Evolutionary conservation across 2,113 vertebrate species (phyloP), one percentile per base, ranked within the genome.

Genomic region (Xiphophorus hellerii): DNA sequence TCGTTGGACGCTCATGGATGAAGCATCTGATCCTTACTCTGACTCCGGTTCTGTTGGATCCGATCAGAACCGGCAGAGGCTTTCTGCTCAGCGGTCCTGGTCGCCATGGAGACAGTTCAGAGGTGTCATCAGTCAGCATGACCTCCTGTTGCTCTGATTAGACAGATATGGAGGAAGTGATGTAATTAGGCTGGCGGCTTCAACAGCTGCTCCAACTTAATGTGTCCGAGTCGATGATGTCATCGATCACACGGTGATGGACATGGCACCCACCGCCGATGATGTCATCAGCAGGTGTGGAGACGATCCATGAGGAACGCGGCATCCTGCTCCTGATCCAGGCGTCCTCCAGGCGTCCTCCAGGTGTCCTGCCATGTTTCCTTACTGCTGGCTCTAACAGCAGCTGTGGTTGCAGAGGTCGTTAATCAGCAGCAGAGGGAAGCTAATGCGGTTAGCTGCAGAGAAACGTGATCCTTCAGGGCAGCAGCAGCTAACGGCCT

Each of bases 401-500:
- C 30, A 17, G 62, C 62, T 17, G 62, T 29, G 28, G 62, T 14
- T 62, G 17, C 13, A 31, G 61, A 63, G 30, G 30, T 5, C 61
- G 28, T 62, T 42, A 66, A 66, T 42, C 66, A 66, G 35, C 65
- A 28, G 66, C 66, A 48, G 66, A 20, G 28, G 9, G 66, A 54
- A 22, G 66, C 15, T 69, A 54, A 69, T 15, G 27, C 4, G 10
- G 35, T 37, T 37, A 37, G 35, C 64, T 37, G 31, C 31, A 66
- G 69, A n/a, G 65, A 69, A 76, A 71, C 76, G 63, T 71, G 67
- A 81, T 22, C 39, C 64, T 11, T 39, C 72, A 72, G 14, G 60
- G 5, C 10, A 54, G 25, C 62, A 22, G 62, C 10, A n/a, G 22
- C 20, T 1, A 37, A 25, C 33, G 25, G 28, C 15, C 27, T 15